These are phyloP conservation scores for Drosophila putrida DNA, from an alignment of 2,888 invertebrate genomes.

Conservation along the genomic window DNA sequence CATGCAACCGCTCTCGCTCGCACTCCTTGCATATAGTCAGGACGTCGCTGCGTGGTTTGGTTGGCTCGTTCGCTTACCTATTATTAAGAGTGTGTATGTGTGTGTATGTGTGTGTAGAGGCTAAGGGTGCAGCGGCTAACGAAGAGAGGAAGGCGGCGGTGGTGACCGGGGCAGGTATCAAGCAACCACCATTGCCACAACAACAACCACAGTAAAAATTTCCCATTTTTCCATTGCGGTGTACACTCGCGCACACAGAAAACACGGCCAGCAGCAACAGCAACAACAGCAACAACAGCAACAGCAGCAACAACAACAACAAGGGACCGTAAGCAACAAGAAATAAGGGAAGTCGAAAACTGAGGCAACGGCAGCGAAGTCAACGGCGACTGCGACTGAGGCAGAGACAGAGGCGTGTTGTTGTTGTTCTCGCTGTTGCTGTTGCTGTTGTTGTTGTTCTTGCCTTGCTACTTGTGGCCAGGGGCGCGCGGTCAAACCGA, in stretches of 20 bases:
- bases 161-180: conserved; percentile 80
- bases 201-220: conserved; percentile 85
- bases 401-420: conserved; percentile 50
- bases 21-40: conserved; percentile 47
- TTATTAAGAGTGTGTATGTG: conserved; percentile 30
- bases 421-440: conserved; percentile 29
- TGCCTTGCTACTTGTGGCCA: conserved; percentile 70
- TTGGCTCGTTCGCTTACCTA: conserved; percentile 76
- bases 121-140: conserved; percentile 76
- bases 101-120: conserved; percentile 35
- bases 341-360: conserved; percentile 58
- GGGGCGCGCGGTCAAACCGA: conserved; percentile 67
- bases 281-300: conserved; percentile 29
- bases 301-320: conserved; percentile 21
- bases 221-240: conserved; percentile 85
- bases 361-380: neutral
- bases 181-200: conserved; percentile 84
- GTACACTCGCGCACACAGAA: conserved; percentile 68
- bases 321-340: conserved; percentile 28
- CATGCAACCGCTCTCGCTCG: conserved; percentile 37
- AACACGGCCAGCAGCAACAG: conserved; percentile 42
- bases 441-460: conserved; percentile 41
- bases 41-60: conserved; percentile 74
- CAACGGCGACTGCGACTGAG: conserved; percentile 20
- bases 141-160: conserved; percentile 39